These are phyloP conservation scores for Engystomops pustulosus DNA, from an alignment of 2,113 vertebrate species.

Conservation along the genomic window DNA sequence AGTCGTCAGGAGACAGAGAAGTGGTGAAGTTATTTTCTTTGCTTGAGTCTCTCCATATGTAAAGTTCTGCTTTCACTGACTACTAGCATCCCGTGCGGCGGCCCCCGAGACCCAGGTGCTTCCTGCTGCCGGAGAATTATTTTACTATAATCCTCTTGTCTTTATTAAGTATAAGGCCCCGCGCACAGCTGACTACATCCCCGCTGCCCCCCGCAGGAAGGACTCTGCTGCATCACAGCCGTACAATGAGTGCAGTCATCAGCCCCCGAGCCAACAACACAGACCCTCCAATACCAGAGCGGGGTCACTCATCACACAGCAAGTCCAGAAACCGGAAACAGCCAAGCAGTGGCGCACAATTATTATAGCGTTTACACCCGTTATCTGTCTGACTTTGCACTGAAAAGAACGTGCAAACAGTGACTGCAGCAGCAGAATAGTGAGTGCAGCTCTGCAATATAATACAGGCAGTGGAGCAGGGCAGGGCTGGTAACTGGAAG, in stretches of 20 bases:
- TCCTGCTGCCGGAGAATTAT: constrained; percentile 53
- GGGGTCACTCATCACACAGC: too few relatives aligned
- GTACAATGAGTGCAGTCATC: not conserved
- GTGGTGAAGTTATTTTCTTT: constrained; percentile 48
- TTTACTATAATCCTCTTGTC: constrained; percentile 40
- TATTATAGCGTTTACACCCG: too few relatives aligned
- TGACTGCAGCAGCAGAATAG: too few relatives aligned
- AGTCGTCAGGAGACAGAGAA: not conserved
- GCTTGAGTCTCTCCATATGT: not conserved
- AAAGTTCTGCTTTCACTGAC: constrained; percentile 44
- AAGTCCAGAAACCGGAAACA: too few relatives aligned
- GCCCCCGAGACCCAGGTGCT: constrained; percentile 50
- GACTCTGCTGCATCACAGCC: not conserved
- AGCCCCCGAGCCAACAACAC: too few relatives aligned
- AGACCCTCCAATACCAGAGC: too few relatives aligned
- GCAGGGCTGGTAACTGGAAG: too few relatives aligned
- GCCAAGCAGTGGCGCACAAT: too few relatives aligned
- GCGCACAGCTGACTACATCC: constrained; percentile 56
- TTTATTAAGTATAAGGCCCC: constrained; percentile 58
- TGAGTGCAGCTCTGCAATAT: too few relatives aligned
- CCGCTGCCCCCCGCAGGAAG: not conserved
- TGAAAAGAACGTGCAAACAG: too few relatives aligned
- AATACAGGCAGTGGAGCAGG: too few relatives aligned
- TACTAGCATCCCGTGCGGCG: not conserved
- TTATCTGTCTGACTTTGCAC: too few relatives aligned